Percentiles rank a stretch among this genome's conserved stretches.
These are phyloP conservation scores for Drosophila seclusa DNA, from an alignment of 2,888 invertebrate species.

Conservation along the genomic window DNA sequence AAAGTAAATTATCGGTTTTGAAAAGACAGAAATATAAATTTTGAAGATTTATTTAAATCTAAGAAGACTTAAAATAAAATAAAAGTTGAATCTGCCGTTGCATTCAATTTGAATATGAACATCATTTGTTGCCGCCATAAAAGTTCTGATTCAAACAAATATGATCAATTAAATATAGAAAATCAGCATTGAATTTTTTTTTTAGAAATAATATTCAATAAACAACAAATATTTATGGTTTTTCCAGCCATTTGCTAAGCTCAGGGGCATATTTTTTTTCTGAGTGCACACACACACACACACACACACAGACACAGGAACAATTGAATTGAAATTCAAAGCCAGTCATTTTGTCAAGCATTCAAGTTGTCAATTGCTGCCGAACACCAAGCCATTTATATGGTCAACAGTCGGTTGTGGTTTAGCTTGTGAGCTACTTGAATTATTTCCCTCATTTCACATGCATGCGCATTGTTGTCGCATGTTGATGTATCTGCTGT, in stretches of 20 bases:
- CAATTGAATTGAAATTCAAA: slow-evolving; percentile 25
- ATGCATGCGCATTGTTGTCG: slow-evolving; percentile 28
- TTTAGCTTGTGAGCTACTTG: background rate
- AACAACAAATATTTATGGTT: background rate
- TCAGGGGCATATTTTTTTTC: background rate
- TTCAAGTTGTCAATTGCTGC: slow-evolving; percentile 41
- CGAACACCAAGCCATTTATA: slow-evolving; percentile 33
- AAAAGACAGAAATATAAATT: background rate
- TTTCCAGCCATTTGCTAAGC: too few relatives aligned
- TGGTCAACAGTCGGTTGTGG: slow-evolving; percentile 8
- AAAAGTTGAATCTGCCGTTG: slow-evolving; percentile 29
- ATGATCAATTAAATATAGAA: background rate
- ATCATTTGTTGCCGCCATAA: slow-evolving; percentile 55
- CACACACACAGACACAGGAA: background rate
- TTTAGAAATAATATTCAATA: background rate
- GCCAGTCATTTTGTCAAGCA: slow-evolving; percentile 45
- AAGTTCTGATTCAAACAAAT: background rate
- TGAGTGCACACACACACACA: background rate
- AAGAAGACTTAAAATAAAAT: background rate
- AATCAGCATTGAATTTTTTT: background rate
- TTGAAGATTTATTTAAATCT: background rate
- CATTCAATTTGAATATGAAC: slow-evolving; percentile 62
- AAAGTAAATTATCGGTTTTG: background rate
- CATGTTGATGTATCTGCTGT: slow-evolving; percentile 6
- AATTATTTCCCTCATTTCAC: slow-evolving; percentile 9